phyloP scores from a whole-genome alignment of 1,140 invertebrate genomes.

The Eurosta solidaginis region DNA sequence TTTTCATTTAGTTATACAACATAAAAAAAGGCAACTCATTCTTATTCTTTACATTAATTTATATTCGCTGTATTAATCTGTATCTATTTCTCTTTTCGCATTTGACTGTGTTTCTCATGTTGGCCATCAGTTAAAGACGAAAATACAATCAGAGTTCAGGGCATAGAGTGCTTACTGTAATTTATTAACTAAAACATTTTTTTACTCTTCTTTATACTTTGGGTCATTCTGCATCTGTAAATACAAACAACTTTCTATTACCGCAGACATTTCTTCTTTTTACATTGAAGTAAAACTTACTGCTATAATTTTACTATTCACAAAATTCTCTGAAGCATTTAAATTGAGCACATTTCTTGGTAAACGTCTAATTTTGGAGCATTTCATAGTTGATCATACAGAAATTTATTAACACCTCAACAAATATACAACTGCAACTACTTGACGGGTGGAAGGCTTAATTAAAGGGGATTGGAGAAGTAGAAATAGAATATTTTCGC shows the following conservation, averaged over 20 bases:
- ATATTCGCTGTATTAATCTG: neutral
- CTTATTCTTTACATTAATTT: neutral
- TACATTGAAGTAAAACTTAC: too few relatives aligned
- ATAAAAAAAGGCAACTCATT: too few relatives aligned
- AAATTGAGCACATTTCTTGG: neutral
- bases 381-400: neutral
- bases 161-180: neutral
- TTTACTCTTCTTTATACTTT: too few relatives aligned
- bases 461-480: neutral
- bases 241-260: too few relatives aligned
- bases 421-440: neutral
- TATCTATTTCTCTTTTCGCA: too few relatives aligned
- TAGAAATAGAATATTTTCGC: too few relatives aligned
- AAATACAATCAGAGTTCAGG: neutral
- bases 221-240: too few relatives aligned
- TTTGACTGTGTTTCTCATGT: neutral
- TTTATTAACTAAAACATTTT: neutral
- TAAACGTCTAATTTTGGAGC: too few relatives aligned
- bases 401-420: neutral
- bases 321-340: neutral
- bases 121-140: neutral
- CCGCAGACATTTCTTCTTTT: too few relatives aligned
- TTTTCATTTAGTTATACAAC: neutral
- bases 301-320: neutral
- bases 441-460: neutral